Conservation (phyloP, 2,113 vertebrate genomes). For the Pomatostomus ruficeps region DNA sequence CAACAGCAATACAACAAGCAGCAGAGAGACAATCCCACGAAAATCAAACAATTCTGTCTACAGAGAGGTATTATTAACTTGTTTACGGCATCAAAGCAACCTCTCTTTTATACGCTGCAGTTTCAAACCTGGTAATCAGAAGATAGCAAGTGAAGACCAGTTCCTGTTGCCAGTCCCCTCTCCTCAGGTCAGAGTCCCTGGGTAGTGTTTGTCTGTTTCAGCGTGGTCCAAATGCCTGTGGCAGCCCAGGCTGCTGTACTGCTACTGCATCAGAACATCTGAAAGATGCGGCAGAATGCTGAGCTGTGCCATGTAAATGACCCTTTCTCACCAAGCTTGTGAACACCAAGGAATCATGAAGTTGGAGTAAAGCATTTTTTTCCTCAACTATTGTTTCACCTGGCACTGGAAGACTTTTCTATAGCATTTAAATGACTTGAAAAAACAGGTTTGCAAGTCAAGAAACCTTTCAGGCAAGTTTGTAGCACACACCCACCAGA, state of each 20-base stretch:
- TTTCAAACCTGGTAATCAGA: background rate
- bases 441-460: background rate
- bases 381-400: background rate
- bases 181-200: background rate
- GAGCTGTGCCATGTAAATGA: accelerated
- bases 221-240: background rate
- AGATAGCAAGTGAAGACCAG: background rate
- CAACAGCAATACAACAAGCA: background rate
- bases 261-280: background rate
- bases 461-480: background rate
- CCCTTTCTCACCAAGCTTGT: background rate
- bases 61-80: background rate
- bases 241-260: background rate
- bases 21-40: background rate
- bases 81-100: background rate
- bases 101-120: background rate
- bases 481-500: background rate
- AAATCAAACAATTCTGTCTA: background rate
- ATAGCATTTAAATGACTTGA: background rate
- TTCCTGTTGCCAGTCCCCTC: background rate
- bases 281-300: background rate
- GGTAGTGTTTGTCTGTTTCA: accelerated
- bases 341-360: background rate
- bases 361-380: background rate
- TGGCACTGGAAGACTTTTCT: background rate